Base-by-base conservation (phyloP, 1,140 invertebrate genomes). In the Bombus haemorrhoidalis region DNA sequence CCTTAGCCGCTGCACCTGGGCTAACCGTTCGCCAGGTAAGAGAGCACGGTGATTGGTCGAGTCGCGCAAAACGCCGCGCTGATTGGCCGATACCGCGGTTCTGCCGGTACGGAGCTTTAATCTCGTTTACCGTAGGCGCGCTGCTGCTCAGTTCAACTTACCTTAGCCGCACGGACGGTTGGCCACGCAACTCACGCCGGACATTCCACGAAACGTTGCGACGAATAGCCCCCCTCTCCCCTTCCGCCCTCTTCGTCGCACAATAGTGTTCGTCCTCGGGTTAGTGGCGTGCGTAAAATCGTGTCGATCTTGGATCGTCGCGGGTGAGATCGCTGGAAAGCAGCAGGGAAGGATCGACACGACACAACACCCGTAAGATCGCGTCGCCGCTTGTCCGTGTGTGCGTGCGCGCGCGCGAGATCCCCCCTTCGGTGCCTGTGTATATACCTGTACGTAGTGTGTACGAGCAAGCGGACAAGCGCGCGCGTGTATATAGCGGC, bases 101-200 rank as follows among this genome's bases (percentile, higher is more conserved):
- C 86, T 89, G 87, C 84, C 86, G 84, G 90, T 83, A 87, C 86
- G 87, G 87, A 89, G 92, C 92, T 93, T 92, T 93, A 94, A 94
- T 94, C 93, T 94, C 92, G 90, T 94, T 94, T 94, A 93, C 93
- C 92, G 93, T 94, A 93, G 90, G 90, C 91, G 92, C 92, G 91
- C 89, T 90, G 87, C 86, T 91, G 89, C 91, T 94, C 93, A 94
- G 94, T 94, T 94, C 92, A 91, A 94, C 92, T 94, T 92, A 94
- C 93, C 92, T 94, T 93, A 83, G 93, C 92, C 86, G 87, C 86
- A 93, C 91, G 92, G 92, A 91, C 88, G 87, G 88, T 89, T 57
- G 87, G 66, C 80, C 66, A 84, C 66, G 85, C 76, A 78, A 86
- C 64, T 68, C 57, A 68, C 41, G 59, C 39, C 77, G 59, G 68